Base-by-base conservation (phyloP, 2,797 vertebrate genomes). In the Pempheris klunzingeri region DNA sequence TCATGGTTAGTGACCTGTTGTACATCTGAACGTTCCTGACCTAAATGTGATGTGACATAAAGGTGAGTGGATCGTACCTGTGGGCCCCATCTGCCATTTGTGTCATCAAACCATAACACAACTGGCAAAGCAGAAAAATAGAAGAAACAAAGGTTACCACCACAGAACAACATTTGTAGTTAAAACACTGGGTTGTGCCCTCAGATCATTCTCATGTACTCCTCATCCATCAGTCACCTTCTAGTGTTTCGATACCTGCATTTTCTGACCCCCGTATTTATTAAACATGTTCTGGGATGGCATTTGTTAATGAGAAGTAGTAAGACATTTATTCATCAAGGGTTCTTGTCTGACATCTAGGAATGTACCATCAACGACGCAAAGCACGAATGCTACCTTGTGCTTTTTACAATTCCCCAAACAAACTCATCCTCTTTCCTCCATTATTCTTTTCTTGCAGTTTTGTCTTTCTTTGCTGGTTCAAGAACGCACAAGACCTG, bases 21-120 rank as follows among this genome's bases (percentile, higher is more conserved):
- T 47, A 17, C 26, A 62, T 65, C 9, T 38, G 71, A 81, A 82
- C 85, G 76, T 38, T 65, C 38, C 50, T 87, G 86, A 90, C 81
- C 85, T 67, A 82, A 90, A 94, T 92, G 34, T 62, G 80, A 92
- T 86, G 85, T 85, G 92, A 86, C 90, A 81, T 83, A 87, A 92
- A 94, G 91, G 89, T 93, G 88, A 92, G 30, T 64, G 84, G 78
- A 57, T 77, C 1, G 46, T 70, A 83, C 75, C 90, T 91, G 78
- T 88, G 81, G 89, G 90, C 86, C 60, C 62, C 60, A 2, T 58
- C 79, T 89, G 85, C 84, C 88, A 83, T 91, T 88, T 89, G 59
- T 80, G 70, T 66, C 74, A 54, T 79, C 12, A 18, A 36, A 75
- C 24, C 38, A 61, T 73, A 78, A 71, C 71, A 73, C 24, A 83